Percentiles rank a stretch among this genome's conserved stretches.
Evolutionary conservation across 2,888 invertebrate genomes (phyloP).

Genomic region (Dicyrtoma fusca): DNA sequence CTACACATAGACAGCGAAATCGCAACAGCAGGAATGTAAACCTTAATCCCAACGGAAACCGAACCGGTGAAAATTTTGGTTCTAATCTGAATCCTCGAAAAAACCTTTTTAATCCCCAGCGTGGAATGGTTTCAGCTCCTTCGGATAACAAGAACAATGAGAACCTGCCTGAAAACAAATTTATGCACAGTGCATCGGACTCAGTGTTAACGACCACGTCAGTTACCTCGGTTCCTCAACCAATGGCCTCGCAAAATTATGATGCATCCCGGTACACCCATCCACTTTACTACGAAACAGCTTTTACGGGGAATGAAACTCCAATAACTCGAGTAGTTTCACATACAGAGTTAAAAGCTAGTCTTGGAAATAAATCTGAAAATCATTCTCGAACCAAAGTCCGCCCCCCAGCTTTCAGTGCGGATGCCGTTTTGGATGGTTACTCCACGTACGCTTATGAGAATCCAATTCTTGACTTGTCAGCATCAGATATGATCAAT

Average conservation of each 20-base stretch:
- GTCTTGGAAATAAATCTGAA: conserved; percentile 41
- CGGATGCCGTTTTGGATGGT: conserved; percentile 33
- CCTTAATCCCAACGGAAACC: neutral
- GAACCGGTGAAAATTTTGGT: conserved; percentile 17
- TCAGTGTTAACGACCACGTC: neutral
- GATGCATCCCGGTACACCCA: conserved; percentile 40
- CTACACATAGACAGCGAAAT: neutral
- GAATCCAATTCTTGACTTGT: conserved; percentile 51
- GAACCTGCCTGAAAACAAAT: no score
- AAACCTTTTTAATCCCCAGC: conserved; percentile 27
- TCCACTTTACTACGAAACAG: conserved; percentile 52
- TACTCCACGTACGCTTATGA: conserved; percentile 47
- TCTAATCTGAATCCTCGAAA: conserved; percentile 35
- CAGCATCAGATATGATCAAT: conserved; percentile 51
- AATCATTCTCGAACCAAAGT: conserved; percentile 7
- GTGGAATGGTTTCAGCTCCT: no score
- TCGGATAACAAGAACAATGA: no score
- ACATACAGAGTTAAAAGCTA: conserved; percentile 50
- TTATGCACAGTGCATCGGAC: no score
- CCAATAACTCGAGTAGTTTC: conserved; percentile 54
- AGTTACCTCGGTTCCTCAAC: conserved; percentile 2
- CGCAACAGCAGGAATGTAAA: neutral
- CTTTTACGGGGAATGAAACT: conserved; percentile 48
- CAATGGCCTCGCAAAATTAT: conserved; percentile 46
- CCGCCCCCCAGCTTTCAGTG: conserved; percentile 27